These are phyloP conservation scores for Catocala sponsa DNA, from an alignment of 2,888 invertebrate genomes.

Conservation along the genomic window DNA sequence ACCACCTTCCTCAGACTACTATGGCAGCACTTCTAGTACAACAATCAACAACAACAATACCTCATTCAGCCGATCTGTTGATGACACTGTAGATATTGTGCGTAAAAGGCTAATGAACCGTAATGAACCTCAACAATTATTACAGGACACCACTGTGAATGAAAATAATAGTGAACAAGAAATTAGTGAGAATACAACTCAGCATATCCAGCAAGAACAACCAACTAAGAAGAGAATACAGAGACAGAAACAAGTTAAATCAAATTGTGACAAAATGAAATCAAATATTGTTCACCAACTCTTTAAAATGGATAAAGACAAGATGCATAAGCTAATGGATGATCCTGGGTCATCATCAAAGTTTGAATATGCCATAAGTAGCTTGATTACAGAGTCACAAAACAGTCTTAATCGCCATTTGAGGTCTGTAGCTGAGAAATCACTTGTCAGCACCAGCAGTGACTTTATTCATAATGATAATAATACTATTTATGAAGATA, in stretches of 20 bases:
- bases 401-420: constrained; percentile 81
- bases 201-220: constrained; percentile 60
- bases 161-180: constrained; percentile 53
- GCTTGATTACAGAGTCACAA: constrained; percentile 83
- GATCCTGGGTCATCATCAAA: constrained; percentile 84
- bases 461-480: constrained; percentile 89
- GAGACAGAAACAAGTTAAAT: constrained; percentile 62
- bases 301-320: constrained; percentile 85
- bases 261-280: constrained; percentile 80
- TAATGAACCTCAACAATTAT: constrained; percentile 63
- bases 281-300: constrained; percentile 83
- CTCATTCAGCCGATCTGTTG: constrained; percentile 76
- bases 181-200: constrained; percentile 40
- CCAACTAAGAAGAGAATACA: constrained; percentile 65
- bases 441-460: constrained; percentile 73
- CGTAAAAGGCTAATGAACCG: constrained; percentile 73
- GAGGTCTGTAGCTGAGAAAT: constrained; percentile 82
- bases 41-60: constrained; percentile 72
- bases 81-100: constrained; percentile 82
- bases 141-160: constrained; percentile 49
- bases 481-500: constrained; percentile 90
- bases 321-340: constrained; percentile 82
- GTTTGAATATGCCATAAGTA: constrained; percentile 84
- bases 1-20: constrained; percentile 82
- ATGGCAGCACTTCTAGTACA: constrained; percentile 68